phyloP scores from a whole-genome alignment of 2,113 vertebrate genomes.

The Chiloscyllium plagiosum region DNA sequence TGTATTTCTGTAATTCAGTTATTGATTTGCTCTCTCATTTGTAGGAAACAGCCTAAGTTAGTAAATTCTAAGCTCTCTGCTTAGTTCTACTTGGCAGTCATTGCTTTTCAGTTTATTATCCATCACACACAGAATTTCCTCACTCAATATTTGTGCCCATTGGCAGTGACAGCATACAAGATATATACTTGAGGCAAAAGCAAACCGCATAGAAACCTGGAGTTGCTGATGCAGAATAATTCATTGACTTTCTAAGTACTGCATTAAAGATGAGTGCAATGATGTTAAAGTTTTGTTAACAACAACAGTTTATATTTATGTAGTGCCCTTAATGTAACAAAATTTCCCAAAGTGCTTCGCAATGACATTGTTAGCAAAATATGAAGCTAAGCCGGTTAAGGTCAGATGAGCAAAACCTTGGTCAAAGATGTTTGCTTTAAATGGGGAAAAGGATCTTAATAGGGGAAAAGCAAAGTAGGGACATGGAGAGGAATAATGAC shows the following conservation, averaged over 20 bases:
- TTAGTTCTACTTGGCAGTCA: constrained; percentile 42
- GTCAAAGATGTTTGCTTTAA: neutral
- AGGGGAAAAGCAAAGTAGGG: neutral
- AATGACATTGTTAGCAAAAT: neutral
- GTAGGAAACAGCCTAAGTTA: constrained; percentile 42
- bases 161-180: constrained; percentile 44
- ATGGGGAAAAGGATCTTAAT: neutral
- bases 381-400: neutral
- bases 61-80: constrained; percentile 40
- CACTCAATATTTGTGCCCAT: constrained; percentile 46
- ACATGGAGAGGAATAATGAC: neutral
- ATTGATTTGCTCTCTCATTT: constrained; percentile 49
- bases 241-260: neutral
- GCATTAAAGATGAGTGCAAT: neutral
- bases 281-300: neutral
- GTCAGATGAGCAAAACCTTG: neutral
- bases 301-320: neutral
- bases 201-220: neutral
- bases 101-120: constrained; percentile 47
- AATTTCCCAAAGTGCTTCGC: neutral
- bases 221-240: neutral
- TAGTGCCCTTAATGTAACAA: neutral
- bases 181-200: constrained; percentile 29
- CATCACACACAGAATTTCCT: constrained; percentile 46
- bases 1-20: constrained; percentile 55